These are phyloP conservation scores for Drosophila arizonae DNA, from an alignment of 1,140 invertebrate species.

Conservation along the genomic window DNA sequence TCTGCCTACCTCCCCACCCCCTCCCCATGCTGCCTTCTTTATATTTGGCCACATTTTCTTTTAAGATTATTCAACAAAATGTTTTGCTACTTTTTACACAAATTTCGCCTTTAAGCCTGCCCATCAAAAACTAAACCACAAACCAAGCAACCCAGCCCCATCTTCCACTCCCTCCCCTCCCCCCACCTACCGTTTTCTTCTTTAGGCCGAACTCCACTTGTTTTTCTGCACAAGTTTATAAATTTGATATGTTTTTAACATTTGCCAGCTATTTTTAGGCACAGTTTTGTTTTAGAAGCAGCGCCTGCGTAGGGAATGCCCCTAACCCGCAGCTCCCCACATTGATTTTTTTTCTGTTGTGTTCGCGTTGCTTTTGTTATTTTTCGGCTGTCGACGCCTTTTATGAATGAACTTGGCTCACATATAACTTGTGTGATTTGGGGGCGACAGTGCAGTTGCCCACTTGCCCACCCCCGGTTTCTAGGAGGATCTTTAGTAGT, in stretches of 20 bases:
- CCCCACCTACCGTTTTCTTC: not conserved
- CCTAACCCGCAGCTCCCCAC: not conserved
- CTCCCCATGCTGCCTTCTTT: not conserved
- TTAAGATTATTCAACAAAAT: slow-evolving; percentile 44
- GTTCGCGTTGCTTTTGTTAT: slow-evolving; percentile 6
- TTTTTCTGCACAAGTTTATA: slow-evolving; percentile 26
- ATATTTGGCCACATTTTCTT: slow-evolving; percentile 40
- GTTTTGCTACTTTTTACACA: slow-evolving; percentile 28
- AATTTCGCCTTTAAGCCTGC: slow-evolving; percentile 50
- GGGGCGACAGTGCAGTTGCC: slow-evolving; percentile 48
- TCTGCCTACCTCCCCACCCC: too few species aligned
- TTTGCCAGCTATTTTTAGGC: slow-evolving; percentile 45
- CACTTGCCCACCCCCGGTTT: not conserved
- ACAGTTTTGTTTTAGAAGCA: slow-evolving; percentile 21
- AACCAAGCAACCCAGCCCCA: not conserved
- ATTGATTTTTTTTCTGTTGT: slow-evolving; percentile 36
- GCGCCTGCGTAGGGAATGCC: slow-evolving; percentile 34
- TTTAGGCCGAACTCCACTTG: not conserved
- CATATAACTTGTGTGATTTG: slow-evolving; percentile 51
- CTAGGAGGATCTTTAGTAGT: not conserved
- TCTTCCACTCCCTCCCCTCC: not conserved
- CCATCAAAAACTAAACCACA: not conserved
- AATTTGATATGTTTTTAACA: slow-evolving; percentile 13
- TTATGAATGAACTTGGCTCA: slow-evolving; percentile 76
- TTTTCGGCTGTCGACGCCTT: slow-evolving; percentile 58